Evolutionary conservation across 2,797 vertebrate species (phyloP).

Genomic region (Diplodus sargus): DNA sequence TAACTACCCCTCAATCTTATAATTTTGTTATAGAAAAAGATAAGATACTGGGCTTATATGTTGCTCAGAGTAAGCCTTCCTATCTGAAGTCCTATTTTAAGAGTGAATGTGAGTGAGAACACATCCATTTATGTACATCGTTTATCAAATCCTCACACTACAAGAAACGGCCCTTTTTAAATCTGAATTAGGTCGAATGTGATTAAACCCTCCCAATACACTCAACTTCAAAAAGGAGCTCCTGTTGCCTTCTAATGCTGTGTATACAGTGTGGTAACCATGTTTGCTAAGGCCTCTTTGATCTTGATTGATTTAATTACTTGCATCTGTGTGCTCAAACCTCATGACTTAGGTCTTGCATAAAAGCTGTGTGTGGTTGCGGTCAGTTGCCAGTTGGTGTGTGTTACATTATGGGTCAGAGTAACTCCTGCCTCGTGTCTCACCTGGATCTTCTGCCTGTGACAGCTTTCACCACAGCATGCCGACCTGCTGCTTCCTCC

Average conservation of each 20-base stretch:
- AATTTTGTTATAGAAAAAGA: not conserved
- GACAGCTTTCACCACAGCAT: conserved; percentile 60
- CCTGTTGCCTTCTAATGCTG: conserved; percentile 3
- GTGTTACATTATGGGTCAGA: conserved; percentile 45
- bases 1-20: not conserved
- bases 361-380: conserved; percentile 9
- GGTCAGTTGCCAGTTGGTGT: conserved; percentile 4
- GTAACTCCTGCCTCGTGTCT: conserved; percentile 42
- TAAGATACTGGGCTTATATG: not conserved
- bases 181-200: conserved; percentile 6
- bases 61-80: not conserved
- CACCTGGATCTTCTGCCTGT: conserved; percentile 53
- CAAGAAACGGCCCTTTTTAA: conserved; percentile 17
- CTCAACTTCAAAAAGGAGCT: not conserved
- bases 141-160: not conserved
- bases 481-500: conserved; percentile 53
- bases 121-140: conserved; percentile 7
- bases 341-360: not conserved
- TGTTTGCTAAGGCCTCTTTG: conserved; percentile 11
- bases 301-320: conserved; percentile 48
- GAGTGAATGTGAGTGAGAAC: not conserved
- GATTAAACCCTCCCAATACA: conserved; percentile 7
- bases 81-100: not conserved
- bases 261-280: conserved; percentile 9
- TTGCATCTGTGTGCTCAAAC: conserved; percentile 18